Conservation (phyloP, 2,888 invertebrate genomes). For the Ophioninae sp. region DNA sequence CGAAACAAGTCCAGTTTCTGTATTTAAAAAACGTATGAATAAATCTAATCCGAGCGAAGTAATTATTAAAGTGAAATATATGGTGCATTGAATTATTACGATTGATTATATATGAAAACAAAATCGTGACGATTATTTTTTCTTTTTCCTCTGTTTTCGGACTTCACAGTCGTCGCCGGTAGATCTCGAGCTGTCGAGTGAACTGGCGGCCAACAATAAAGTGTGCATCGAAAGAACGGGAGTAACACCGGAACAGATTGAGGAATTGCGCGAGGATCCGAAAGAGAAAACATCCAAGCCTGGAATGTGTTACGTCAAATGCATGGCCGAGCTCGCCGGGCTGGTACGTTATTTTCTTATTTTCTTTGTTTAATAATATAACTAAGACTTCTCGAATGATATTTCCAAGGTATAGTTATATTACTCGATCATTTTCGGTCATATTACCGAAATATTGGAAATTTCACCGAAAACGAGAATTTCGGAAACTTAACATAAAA, state of each 20-base stretch:
- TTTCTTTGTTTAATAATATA: background rate
- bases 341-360: conserved; percentile 29
- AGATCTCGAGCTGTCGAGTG: conserved; percentile 11
- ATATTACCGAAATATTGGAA: no score
- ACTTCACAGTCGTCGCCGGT: conserved; percentile 22
- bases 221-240: conserved; percentile 51
- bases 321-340: conserved; percentile 33
- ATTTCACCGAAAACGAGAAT: no score
- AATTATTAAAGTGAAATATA: no score
- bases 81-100: background rate
- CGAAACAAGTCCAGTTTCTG: no score
- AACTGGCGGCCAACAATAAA: conserved; percentile 34
- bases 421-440: no score
- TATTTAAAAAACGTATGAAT: no score
- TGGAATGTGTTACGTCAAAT: conserved; percentile 54
- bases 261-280: conserved; percentile 27
- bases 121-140: background rate
- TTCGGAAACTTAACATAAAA: no score
- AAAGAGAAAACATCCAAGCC: conserved; percentile 29
- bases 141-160: background rate
- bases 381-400: no score
- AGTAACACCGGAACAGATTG: conserved; percentile 43
- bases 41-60: no score
- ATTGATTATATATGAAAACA: background rate
- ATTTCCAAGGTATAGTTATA: no score